Evolutionary conservation across 1,140 invertebrate genomes (phyloP).

Genomic region (Teleogryllus occipitalis): DNA sequence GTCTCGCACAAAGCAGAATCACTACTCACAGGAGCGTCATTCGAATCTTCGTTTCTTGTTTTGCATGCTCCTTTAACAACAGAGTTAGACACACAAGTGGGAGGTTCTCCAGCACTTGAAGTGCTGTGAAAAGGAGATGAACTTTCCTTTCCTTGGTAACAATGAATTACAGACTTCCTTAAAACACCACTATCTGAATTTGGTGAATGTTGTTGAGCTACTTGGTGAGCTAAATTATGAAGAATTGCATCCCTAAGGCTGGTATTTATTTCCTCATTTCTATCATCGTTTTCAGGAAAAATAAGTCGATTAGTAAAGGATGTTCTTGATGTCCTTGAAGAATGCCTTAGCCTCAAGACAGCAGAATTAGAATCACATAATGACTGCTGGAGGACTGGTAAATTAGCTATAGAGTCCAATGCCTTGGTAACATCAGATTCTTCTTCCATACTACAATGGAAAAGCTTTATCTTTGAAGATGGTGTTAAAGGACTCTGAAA

Average conservation of each 20-base stretch:
- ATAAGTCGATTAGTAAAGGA: not conserved
- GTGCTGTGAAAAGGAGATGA: not conserved
- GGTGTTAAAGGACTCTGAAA: not conserved
- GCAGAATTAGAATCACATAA: not conserved
- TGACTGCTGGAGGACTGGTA: not conserved
- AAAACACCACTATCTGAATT: not conserved
- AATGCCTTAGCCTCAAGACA: not conserved
- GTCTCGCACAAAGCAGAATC: not conserved
- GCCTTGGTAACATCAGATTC: not conserved
- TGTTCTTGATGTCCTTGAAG: not conserved
- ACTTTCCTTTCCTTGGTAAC: not conserved
- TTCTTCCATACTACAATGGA: slow-evolving; percentile 8
- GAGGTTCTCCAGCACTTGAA: not conserved
- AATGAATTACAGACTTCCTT: not conserved
- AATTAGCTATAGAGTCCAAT: not conserved
- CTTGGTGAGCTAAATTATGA: not conserved
- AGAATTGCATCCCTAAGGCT: not conserved
- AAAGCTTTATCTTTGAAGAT: not conserved
- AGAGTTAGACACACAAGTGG: not conserved
- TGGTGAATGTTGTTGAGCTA: not conserved
- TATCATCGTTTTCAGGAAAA: not conserved
- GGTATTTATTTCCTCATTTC: not conserved
- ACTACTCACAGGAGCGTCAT: not conserved
- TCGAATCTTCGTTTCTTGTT: not conserved
- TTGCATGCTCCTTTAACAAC: not conserved